Base-by-base conservation (phyloP, 2,113 vertebrate genomes). In the Lepisosteus oculatus region DNA sequence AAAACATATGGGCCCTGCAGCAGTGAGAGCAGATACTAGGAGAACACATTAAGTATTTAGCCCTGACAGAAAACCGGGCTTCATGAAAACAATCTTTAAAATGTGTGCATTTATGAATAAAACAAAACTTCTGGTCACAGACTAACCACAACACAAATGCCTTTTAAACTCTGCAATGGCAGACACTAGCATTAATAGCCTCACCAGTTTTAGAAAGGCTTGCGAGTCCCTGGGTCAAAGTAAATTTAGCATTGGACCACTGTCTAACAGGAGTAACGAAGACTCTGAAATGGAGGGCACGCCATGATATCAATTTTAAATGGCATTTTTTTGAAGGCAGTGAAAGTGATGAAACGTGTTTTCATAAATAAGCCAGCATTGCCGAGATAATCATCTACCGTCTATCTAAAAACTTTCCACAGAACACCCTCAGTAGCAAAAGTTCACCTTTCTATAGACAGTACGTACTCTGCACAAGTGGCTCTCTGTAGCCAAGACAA, bases 401-500 rank as follows among this genome's bases (percentile, higher is more conserved):
- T 63, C 57, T 51, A 44, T 70, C 45, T 61, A 2, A 9, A 14
- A 6, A 64, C 42, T 47, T 76, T 76, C 73, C 69, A 61, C 56
- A 68, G 65, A 73, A 64, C 55, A 54, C 13, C 43, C 54, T 44
- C 43, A 43, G 68, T 44, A 29, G 71, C 43, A 55, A 69, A 75
- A 6, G 65, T 29, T 43, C 77, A 68, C 62, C 14, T 62, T 76
- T 70, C 65, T 75, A 78, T 68, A 43, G 1, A 29, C 29, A 29
- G 29, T 57, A 59, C 14, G 29, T 62, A 59, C 14, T n/a, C 13
- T 61, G 57, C 66, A 70, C 57, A 68, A 76, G 75, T 65, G 70
- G 65, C 57, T 67, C 43, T 15, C 70, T 57, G 55, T 73, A 63
- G 73, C 61, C 51, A 62, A 69, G 70, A 45, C 17, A 70, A 74